These are phyloP conservation scores for Tetrax tetrax DNA, from an alignment of 2,113 vertebrate genomes.

Conservation along the genomic window DNA sequence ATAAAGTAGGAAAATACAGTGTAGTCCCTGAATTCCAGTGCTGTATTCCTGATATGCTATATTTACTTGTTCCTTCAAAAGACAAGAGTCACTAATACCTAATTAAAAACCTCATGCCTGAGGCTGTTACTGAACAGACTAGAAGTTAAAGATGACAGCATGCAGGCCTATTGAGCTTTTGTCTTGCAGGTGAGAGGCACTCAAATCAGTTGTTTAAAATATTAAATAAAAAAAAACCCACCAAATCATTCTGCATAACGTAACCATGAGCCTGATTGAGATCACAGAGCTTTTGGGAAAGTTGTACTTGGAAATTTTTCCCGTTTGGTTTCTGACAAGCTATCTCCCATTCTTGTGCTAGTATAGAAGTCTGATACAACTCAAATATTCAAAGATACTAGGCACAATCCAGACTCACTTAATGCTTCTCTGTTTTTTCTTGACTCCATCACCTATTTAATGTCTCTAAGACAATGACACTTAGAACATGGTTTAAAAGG, in stretches of 20 bases:
- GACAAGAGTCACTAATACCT: neutral
- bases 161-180: neutral
- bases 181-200: neutral
- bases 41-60: neutral
- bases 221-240: too few species aligned
- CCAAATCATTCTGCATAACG: neutral
- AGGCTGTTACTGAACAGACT: neutral
- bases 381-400: neutral
- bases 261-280: neutral
- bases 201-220: neutral
- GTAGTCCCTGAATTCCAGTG: neutral
- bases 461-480: neutral
- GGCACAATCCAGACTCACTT: neutral
- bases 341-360: neutral
- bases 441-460: neutral
- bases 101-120: neutral
- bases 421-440: neutral
- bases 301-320: neutral
- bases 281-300: neutral
- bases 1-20: neutral
- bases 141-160: neutral
- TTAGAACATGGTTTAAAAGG: neutral
- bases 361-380: neutral
- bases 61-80: neutral
- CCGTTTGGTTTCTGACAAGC: neutral